Evolutionary conservation across 2,113 vertebrate genomes (phyloP), one percentile per base, ranked within the genome.

Genomic region (Barbus barbus): DNA sequence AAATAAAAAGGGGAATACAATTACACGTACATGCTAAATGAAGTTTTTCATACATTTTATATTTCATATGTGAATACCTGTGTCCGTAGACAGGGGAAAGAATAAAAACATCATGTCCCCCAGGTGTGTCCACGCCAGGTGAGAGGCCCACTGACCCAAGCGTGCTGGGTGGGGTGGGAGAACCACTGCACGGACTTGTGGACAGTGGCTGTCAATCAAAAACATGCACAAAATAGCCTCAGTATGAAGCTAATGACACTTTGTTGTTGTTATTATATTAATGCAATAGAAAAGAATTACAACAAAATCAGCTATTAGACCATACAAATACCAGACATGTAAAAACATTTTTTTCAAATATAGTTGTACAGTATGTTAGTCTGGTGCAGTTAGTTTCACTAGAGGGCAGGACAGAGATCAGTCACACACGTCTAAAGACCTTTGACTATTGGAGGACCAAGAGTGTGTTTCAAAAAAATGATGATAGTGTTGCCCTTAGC

Each of bases 91-190:
- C 90, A 0, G 95, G 94, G 63, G 95, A 95, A 8, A 95, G 91
- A 75, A 96, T 95, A 85, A 95, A 96, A 80, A 95, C 93, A 13
- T 95, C 95, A 72, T 95, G 94, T 63, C 94, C 91, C 0, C 90
- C 87, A 0, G 94, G 93, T 79, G 90, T 92, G 78, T 96, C 95
- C 84, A 92, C 88, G 82, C 94, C 94, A 60, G 94, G 93, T 83
- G 92, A 89, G 87, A 95, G 71, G 18, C 94, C 94, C 86, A 95
- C 94, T 0, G 94, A 82, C n/a, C 94, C 94, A 85, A 95, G 94
- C 0, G 94, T 95, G 51, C 91, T 93, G 0, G 93, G 95, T 2
- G 95, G 94, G 1, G 94, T 95, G 26, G 93, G 94, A 4, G 94
- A 93, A 28, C 91, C 92, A 86, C 94, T 95, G 0, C 92, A 93